Base-by-base conservation (phyloP, 1,140 invertebrate species). In the Thaumatotibia leucotreta region DNA sequence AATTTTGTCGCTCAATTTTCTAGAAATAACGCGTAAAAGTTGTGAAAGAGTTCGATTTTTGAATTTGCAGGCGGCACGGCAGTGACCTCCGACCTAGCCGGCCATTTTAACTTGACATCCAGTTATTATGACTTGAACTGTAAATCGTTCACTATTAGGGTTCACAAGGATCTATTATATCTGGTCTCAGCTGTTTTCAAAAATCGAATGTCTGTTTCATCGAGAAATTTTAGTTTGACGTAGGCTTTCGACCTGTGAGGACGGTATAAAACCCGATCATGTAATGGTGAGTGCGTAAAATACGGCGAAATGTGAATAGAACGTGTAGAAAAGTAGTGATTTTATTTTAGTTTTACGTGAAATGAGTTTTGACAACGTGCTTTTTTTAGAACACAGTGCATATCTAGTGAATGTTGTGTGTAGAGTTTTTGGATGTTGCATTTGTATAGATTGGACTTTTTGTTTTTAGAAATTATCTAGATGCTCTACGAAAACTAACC, bases 231-330 rank as follows among this genome's bases (percentile, higher is more conserved):
- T 76, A 88, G 84, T 89, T 67, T 86, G 79, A 86, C 84, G 81
- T 83, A 80, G 85, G 76, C 67, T 77, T 68, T 75, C 66, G 69
- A 69, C 67, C 68, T 65, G 82, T 70, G 80, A 76, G 76, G 76
- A 80, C 82, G 77, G 67, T 54, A 74, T 62, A 67, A 65, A 66
- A 70, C 70, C 68, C 81, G 71, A 76, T 76, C 71, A 88, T 89
- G 86, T 89, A 79, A 85, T 89, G 86, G 86, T 88, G 83, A 88
- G 86, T 88, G 73, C 65, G 65, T 62, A 75, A 72, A 68, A 76
- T 64, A 70, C 68, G 70, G 62, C 29, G 66, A 75, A 77, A 71
- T 72, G 58, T 75, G 71, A 74, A 64, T 71, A 61, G 70, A 62
- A 73, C 65, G 69, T 63, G 50, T 69, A 69, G 54, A 58, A 45